A percentile compares a stretch with the other conserved stretches of the same genome.
These are phyloP conservation scores for Rhopilema esculentum DNA, from an alignment of 30 jellyfish, hydroid and myxozoan species.

Conservation along the genomic window DNA sequence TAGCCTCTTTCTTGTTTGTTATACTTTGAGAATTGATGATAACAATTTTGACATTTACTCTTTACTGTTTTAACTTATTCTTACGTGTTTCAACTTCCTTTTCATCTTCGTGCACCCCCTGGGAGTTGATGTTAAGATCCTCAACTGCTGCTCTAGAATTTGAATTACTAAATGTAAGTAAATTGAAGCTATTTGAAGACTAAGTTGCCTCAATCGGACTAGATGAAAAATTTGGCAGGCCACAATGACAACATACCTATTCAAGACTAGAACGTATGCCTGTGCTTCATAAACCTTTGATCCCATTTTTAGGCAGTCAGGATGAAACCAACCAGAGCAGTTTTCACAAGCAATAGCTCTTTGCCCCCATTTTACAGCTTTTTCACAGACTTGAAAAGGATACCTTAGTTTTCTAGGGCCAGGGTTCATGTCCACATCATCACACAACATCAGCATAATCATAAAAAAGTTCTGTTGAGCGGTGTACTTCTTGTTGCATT, in stretches of 20 bases:
- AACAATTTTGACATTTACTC: constrained; percentile 1
- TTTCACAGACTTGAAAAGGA: constrained; percentile 8
- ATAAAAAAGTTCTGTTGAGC: neutral
- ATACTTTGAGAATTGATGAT: constrained; percentile 3
- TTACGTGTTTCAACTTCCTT: too few species aligned
- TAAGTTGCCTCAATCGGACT: neutral
- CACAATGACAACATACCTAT: neutral
- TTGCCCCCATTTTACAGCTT: constrained; percentile 41
- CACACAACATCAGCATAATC: neutral
- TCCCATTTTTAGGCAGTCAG: constrained; percentile 38
- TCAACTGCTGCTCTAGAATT: too few species aligned
- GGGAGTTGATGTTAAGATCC: too few species aligned
- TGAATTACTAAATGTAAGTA: neutral
- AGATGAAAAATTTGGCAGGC: neutral
- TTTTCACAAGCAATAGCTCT: constrained; percentile 47
- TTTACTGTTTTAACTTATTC: too few species aligned
- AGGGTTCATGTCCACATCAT: neutral
- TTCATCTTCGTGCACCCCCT: too few species aligned
- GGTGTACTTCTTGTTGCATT: neutral
- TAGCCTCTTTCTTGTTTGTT: constrained; percentile 10
- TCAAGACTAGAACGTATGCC: neutral
- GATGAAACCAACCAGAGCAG: constrained; percentile 35
- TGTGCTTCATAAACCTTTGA: neutral
- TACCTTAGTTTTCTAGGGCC: neutral
- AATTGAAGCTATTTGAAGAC: neutral